Evolutionary conservation across 2,797 vertebrate species (phyloP).

Genomic region (Mormyrus hasselquistii): DNA sequence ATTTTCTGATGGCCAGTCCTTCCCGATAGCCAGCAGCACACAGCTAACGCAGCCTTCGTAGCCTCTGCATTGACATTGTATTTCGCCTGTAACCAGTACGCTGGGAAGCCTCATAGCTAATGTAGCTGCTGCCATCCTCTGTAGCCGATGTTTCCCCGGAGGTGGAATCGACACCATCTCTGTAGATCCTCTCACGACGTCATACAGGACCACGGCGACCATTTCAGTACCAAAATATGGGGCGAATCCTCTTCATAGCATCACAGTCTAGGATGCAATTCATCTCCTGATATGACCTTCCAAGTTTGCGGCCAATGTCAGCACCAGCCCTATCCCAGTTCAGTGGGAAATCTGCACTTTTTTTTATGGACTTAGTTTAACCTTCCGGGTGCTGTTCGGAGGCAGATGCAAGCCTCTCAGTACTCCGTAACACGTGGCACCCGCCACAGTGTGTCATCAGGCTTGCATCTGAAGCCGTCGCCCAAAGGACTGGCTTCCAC

Average conservation of each 20-base stretch:
- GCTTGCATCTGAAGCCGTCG: slow-evolving; percentile 27
- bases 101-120: neutral
- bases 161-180: neutral
- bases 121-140: neutral
- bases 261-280: neutral
- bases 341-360: neutral
- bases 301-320: neutral
- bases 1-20: neutral
- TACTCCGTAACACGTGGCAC: neutral
- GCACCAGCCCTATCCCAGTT: slow-evolving; percentile 12
- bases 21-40: neutral
- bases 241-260: neutral
- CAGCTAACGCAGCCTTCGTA: neutral
- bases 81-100: neutral
- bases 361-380: neutral
- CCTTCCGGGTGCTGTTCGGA: neutral
- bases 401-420: neutral
- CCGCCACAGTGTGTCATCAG: neutral
- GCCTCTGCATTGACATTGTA: neutral
- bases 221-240: neutral
- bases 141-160: neutral
- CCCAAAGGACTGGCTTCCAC: slow-evolving; percentile 25
- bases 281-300: neutral
- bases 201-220: neutral
- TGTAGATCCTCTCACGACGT: neutral